Evolutionary conservation across 1,140 invertebrate genomes (phyloP).

Genomic region (Asbolus verrucosus): DNA sequence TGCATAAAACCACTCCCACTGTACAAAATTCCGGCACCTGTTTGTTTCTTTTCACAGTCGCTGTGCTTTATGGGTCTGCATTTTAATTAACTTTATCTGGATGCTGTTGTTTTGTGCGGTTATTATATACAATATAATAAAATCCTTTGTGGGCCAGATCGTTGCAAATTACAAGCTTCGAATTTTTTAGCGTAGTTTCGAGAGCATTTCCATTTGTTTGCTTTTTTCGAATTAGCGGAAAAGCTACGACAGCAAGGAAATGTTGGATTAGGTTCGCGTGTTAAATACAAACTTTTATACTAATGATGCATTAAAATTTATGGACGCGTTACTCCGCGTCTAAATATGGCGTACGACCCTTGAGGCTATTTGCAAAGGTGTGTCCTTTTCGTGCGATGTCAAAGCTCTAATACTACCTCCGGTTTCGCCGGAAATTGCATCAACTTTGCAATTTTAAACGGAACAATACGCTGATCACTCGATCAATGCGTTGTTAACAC

Average conservation of each 20-base stretch:
- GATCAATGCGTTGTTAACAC: too few species aligned
- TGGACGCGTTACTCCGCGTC: slow-evolving; percentile 10
- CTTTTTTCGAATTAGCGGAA: slow-evolving; percentile 21
- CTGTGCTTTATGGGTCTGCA: background rate
- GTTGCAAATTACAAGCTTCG: too few species aligned
- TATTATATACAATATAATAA: background rate
- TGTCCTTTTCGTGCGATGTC: too few species aligned
- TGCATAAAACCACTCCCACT: too few species aligned
- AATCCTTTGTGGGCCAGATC: background rate
- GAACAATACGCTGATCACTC: too few species aligned
- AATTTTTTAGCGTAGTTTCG: too few species aligned
- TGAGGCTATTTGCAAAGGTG: background rate
- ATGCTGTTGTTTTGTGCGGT: background rate
- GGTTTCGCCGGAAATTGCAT: too few species aligned
- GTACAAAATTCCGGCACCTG: too few species aligned
- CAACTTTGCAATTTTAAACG: too few species aligned
- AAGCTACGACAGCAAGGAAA: slow-evolving; percentile 22
- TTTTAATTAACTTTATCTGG: slow-evolving; percentile 1
- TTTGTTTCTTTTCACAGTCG: background rate
- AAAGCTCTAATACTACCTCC: too few species aligned
- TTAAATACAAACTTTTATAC: slow-evolving; percentile 27
- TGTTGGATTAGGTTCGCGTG: slow-evolving; percentile 33
- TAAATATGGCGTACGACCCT: slow-evolving; percentile 3
- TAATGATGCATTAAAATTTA: slow-evolving; percentile 39
- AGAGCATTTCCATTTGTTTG: slow-evolving; percentile 6